Conservation (phyloP, 2,113 vertebrate genomes). For the Gavia stellata region DNA sequence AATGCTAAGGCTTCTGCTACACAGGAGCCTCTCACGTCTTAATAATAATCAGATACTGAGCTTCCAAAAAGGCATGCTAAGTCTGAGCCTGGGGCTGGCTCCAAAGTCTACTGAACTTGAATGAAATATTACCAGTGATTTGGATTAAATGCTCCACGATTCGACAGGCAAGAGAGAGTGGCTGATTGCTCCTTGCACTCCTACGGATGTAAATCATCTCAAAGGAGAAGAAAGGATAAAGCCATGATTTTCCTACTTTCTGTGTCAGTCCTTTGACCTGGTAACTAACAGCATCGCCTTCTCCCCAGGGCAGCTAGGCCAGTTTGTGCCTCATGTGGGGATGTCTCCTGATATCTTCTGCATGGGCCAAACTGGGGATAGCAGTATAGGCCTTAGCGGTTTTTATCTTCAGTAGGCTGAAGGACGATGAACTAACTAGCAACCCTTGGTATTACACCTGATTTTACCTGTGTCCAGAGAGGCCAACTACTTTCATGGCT, state of each 20-base stretch:
- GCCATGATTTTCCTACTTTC: neutral
- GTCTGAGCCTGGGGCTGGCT: constrained; percentile 52
- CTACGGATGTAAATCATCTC: neutral
- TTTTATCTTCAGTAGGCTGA: neutral
- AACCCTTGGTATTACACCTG: neutral
- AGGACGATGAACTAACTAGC: neutral
- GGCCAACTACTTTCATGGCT: neutral
- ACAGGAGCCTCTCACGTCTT: constrained; percentile 39
- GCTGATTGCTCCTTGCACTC: constrained; percentile 20
- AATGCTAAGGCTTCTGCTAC: constrained; percentile 36
- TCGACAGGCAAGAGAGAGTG: neutral
- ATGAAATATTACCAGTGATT: constrained; percentile 45
- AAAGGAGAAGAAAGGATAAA: neutral
- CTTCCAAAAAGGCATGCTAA: constrained; percentile 32
- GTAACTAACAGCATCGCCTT: neutral
- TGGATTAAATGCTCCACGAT: neutral
- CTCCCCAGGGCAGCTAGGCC: neutral
- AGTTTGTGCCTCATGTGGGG: neutral
- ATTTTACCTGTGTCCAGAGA: constrained; percentile 15
- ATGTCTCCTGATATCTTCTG: neutral
- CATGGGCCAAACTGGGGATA: neutral
- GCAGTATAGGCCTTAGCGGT: neutral
- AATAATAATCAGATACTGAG: constrained; percentile 52
- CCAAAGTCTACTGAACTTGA: neutral
- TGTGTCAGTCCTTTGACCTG: neutral